phyloP scores from a whole-genome alignment of 2,797 vertebrate genomes.

The Sebastolobus alascanus region DNA sequence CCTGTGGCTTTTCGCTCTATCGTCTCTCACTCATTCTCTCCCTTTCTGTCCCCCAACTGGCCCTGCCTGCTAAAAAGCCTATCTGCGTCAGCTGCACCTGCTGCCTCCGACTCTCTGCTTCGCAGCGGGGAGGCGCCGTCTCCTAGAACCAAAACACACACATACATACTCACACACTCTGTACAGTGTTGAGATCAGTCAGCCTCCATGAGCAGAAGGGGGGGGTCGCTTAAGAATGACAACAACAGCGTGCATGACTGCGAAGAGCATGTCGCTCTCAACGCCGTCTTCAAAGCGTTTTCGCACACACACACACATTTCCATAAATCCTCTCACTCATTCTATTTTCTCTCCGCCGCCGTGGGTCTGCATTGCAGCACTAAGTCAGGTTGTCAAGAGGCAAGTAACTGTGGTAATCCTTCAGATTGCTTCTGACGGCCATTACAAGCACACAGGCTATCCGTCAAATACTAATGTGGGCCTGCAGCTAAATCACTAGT shows the following conservation, averaged over 20 bases:
- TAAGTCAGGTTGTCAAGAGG: conserved; percentile 45
- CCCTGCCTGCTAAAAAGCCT: conserved; percentile 74
- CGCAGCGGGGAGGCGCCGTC: conserved; percentile 77
- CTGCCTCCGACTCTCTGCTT: conserved; percentile 77
- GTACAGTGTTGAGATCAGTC: conserved; percentile 55
- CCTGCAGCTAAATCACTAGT: conserved; percentile 36
- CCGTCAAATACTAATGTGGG: conserved; percentile 17
- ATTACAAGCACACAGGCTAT: conserved; percentile 11
- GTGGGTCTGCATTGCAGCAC: conserved; percentile 65
- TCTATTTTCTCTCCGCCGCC: conserved; percentile 26
- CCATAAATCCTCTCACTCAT: conserved; percentile 52
- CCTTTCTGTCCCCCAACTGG: conserved; percentile 70
- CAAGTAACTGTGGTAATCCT: conserved; percentile 35
- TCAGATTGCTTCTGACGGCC: conserved; percentile 32
- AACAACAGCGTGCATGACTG: conserved; percentile 69
- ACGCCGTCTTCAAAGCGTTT: conserved; percentile 53
- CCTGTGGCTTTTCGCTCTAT: conserved; percentile 48
- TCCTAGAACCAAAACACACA: conserved; percentile 67
- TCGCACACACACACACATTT: conserved; percentile 23
- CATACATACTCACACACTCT: conserved; percentile 37
- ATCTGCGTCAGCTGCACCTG: conserved; percentile 86
- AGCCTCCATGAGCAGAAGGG: conserved; percentile 51
- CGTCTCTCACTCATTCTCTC: conserved; percentile 63
- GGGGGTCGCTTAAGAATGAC: conserved; percentile 77
- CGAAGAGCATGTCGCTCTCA: conserved; percentile 56